phyloP scores from a whole-genome alignment of 2,888 invertebrate species.

The Meteorus colon region DNA sequence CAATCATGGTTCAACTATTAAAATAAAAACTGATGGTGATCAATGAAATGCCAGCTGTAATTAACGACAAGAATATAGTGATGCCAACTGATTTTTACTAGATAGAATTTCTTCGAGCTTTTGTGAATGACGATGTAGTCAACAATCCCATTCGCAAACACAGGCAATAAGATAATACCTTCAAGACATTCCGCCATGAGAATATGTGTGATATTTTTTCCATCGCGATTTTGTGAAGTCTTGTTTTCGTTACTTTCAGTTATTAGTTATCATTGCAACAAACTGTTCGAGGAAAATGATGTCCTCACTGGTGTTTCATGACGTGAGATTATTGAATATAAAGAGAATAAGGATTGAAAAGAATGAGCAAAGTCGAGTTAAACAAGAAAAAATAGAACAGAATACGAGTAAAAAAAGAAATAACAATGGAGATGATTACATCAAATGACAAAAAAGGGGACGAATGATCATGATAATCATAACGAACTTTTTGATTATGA shows the following conservation, averaged over 20 bases:
- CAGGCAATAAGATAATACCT: neutral
- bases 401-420: neutral
- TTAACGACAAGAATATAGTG: neutral
- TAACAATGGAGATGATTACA: conserved; percentile 23
- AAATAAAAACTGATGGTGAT: neutral
- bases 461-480: conserved; percentile 19
- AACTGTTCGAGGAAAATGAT: neutral
- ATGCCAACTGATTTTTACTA: conserved; percentile 13
- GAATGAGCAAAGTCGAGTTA: too few relatives aligned
- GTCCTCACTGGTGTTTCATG: conserved; percentile 8
- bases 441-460: conserved; percentile 5
- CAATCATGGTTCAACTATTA: neutral
- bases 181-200: neutral
- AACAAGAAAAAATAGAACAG: neutral
- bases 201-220: neutral
- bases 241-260: neutral
- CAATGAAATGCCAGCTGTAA: neutral
- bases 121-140: neutral
- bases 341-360: neutral
- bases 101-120: conserved; percentile 1
- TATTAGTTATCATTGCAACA: neutral
- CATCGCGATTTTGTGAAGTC: neutral
- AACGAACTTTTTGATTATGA: conserved; percentile 54
- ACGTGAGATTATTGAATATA: conserved; percentile 2
- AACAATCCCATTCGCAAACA: neutral